Conservation (phyloP, 2,888 invertebrate genomes). For the Keiferia lycopersicella region DNA sequence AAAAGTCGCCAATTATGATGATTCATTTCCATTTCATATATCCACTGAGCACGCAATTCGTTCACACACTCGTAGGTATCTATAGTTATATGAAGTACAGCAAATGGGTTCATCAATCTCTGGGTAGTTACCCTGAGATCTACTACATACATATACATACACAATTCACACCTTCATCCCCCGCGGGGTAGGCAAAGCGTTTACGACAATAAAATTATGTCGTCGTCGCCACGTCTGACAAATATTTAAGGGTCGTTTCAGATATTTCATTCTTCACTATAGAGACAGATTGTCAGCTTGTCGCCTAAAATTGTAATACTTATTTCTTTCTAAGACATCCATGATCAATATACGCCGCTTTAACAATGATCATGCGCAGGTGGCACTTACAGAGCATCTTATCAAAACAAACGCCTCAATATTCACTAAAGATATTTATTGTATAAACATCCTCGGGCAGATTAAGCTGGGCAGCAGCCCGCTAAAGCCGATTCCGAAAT, state of each 20-base stretch:
- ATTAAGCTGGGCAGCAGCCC: conserved; percentile 46
- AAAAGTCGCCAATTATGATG: neutral
- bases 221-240: too few species aligned
- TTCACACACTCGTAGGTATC: neutral
- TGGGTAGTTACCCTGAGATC: neutral
- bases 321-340: neutral
- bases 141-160: too few species aligned
- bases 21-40: neutral
- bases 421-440: conserved; percentile 48
- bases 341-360: neutral
- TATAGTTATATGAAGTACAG: neutral
- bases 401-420: conserved; percentile 47
- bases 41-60: neutral
- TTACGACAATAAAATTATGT: too few species aligned
- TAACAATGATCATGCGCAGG: conserved; percentile 1
- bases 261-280: too few species aligned
- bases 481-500: conserved; percentile 52
- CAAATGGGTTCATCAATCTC: neutral
- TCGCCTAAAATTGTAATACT: too few species aligned
- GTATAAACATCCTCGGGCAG: conserved; percentile 70
- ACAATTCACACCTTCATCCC: too few species aligned
- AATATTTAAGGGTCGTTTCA: too few species aligned
- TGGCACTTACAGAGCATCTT: conserved; percentile 20
- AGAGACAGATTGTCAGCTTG: too few species aligned
- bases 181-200: too few species aligned